phyloP scores from a whole-genome alignment of 30 jellyfish, hydroid and myxozoan genomes.

The Pseudorhiza aurosa region DNA sequence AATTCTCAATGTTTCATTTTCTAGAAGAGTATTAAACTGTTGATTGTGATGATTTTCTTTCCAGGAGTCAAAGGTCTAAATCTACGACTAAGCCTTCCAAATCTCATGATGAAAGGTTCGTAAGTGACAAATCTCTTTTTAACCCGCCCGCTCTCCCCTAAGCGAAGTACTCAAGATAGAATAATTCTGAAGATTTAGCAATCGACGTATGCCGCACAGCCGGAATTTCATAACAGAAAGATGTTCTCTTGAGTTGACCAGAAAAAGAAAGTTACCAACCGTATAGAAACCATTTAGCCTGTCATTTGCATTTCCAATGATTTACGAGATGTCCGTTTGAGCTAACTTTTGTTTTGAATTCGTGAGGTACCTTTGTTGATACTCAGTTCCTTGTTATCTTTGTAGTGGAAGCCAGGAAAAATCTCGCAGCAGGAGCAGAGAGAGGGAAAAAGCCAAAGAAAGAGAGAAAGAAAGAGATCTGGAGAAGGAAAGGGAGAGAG shows the following conservation, averaged over 20 bases:
- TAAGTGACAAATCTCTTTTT: too few species aligned
- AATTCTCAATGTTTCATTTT: background rate
- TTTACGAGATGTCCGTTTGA: too few species aligned
- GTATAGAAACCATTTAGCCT: background rate
- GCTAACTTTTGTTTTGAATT: background rate
- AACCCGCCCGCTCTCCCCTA: too few species aligned
- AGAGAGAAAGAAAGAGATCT: background rate
- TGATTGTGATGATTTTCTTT: background rate
- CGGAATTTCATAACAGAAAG: too few species aligned
- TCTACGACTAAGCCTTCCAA: slow-evolving; percentile 29
- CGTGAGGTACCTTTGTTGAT: background rate
- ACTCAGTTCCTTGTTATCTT: background rate
- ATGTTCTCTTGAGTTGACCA: too few species aligned
- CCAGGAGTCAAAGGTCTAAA: slow-evolving; percentile 49
- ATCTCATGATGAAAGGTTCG: slow-evolving; percentile 54
- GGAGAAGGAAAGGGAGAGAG: slow-evolving; percentile 8
- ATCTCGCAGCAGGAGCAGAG: slow-evolving; percentile 16
- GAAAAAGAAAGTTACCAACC: too few species aligned
- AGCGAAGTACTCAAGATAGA: too few species aligned
- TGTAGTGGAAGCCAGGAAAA: slow-evolving; percentile 26
- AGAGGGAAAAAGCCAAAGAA: slow-evolving; percentile 15
- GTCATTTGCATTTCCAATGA: too few species aligned
- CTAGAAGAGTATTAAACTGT: background rate
- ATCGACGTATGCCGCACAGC: too few species aligned
- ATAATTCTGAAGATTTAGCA: too few species aligned